A percentile compares a stretch with the other conserved stretches of the same genome.
Evolutionary conservation across 2,797 vertebrate species (phyloP).

Genomic region (Craterocephalus amniculus): DNA sequence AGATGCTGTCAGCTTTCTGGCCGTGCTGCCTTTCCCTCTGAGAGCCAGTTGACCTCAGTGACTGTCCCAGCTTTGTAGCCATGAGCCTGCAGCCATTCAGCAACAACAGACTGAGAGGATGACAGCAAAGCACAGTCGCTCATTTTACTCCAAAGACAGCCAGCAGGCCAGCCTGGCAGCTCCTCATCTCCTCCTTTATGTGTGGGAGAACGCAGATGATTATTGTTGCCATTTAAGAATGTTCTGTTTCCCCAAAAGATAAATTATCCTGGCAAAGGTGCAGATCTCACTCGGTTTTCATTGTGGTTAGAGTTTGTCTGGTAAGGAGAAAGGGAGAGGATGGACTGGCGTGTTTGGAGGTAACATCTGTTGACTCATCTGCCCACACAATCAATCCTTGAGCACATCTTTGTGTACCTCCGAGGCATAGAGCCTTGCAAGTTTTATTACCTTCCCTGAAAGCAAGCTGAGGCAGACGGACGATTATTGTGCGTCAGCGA

Average conservation of each 20-base stretch:
- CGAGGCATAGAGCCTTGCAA: slow-evolving; percentile 51
- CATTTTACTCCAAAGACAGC: slow-evolving; percentile 46
- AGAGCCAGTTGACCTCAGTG: slow-evolving; percentile 62
- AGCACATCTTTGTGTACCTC: slow-evolving; percentile 57
- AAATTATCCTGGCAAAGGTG: slow-evolving; percentile 36
- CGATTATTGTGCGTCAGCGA: slow-evolving; percentile 40
- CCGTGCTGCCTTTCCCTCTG: slow-evolving; percentile 42
- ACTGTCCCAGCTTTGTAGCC: slow-evolving; percentile 59
- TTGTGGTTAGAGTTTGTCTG: slow-evolving; percentile 53
- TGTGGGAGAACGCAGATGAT: slow-evolving; percentile 65
- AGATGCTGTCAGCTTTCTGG: slow-evolving; percentile 34
- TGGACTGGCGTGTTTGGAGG: slow-evolving; percentile 51
- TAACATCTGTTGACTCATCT: slow-evolving; percentile 69
- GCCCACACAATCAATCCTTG: slow-evolving; percentile 67
- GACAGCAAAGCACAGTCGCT: slow-evolving; percentile 44
- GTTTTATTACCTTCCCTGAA: slow-evolving; percentile 66
- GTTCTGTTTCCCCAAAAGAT: slow-evolving; percentile 57
- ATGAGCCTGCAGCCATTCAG: slow-evolving; percentile 47
- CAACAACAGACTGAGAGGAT: slow-evolving; percentile 60
- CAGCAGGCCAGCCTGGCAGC: slow-evolving; percentile 43
- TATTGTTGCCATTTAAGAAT: slow-evolving; percentile 62
- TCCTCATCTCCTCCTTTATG: slow-evolving; percentile 50
- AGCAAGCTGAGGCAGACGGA: slow-evolving; percentile 43
- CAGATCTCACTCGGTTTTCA: slow-evolving; percentile 53
- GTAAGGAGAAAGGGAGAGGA: slow-evolving; percentile 42